Base-by-base conservation (phyloP, 2,888 invertebrate species). In the Pyrrhia umbra region DNA sequence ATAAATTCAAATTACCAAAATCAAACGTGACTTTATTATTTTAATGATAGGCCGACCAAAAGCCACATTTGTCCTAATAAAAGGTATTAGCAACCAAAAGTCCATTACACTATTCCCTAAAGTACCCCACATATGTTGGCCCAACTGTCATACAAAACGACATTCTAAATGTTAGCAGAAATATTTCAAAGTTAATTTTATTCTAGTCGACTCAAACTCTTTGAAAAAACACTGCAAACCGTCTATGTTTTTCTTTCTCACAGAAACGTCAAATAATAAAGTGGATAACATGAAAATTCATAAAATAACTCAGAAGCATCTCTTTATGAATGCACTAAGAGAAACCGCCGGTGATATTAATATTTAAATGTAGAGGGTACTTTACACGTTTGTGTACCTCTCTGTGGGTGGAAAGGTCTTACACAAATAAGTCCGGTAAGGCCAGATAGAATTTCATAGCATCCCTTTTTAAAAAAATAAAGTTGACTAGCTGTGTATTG, bases 251-350 rank as follows among this genome's bases (percentile, higher is more conserved):
- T 34, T n/a, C 10, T 40, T 18, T 46, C 8, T 45, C 16, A 0
- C 20, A 46, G n/a, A 15, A 64, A 43, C n/a, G 5, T 25, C 2
- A 16, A 21, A 30, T 42, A 27, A 54, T 9, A n/a, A 20, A 30
- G 21, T 6, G n/a, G 37, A 18, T 6, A 18, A 25, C 4, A 50
- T 66, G 15, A 58, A 66, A 40, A 47, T 66, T 67, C 42, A 52
- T 67, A 15, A 60, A 52, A 47, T 47, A 30, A 52, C 42, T 67
- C 10, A 15, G 2, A 5, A 67, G n/a, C n/a, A n/a, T n/a, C 6
- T 34, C 15, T 59, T 52, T 18, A 43, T 16, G 37, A 59, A 49
- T 40, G 16, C 20, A 30, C 27, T 42, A 18, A 52, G 42, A 16
- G 43, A 45, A 37, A 15, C 8, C 10, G n/a, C 5, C 1, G 43